These are phyloP conservation scores for Peromyscus eremicus DNA, from an alignment of 2,797 vertebrate species.

Conservation along the genomic window DNA sequence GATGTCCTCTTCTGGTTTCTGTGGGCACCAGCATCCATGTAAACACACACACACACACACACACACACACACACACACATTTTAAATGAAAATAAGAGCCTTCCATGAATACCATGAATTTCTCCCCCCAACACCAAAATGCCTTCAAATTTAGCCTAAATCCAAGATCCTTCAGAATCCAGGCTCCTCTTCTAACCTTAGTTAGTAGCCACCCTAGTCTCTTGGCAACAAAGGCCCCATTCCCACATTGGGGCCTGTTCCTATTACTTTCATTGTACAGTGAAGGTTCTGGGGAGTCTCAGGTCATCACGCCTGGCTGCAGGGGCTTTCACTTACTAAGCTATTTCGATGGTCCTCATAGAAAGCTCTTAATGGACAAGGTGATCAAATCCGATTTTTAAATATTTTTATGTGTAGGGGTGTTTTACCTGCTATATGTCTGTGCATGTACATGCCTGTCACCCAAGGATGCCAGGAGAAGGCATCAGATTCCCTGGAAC, in stretches of 20 bases:
- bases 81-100: background rate
- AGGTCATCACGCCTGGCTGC: background rate
- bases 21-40: background rate
- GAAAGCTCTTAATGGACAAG: background rate
- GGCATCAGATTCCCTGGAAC: background rate
- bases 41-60: background rate
- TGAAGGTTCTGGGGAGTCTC: background rate
- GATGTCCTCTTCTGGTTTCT: background rate
- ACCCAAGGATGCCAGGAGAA: background rate
- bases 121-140: background rate
- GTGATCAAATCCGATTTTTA: background rate
- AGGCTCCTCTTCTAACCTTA: background rate
- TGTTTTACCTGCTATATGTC: background rate
- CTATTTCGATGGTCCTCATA: background rate
- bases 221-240: background rate
- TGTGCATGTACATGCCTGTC: too few relatives aligned
- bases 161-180: background rate
- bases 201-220: background rate
- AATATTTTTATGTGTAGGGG: background rate
- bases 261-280: background rate
- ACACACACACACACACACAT: background rate
- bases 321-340: background rate
- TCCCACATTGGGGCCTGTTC: background rate
- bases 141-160: background rate
- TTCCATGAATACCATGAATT: background rate